phyloP scores from a whole-genome alignment of 2,888 invertebrate species.

The Brachyptera risi region DNA sequence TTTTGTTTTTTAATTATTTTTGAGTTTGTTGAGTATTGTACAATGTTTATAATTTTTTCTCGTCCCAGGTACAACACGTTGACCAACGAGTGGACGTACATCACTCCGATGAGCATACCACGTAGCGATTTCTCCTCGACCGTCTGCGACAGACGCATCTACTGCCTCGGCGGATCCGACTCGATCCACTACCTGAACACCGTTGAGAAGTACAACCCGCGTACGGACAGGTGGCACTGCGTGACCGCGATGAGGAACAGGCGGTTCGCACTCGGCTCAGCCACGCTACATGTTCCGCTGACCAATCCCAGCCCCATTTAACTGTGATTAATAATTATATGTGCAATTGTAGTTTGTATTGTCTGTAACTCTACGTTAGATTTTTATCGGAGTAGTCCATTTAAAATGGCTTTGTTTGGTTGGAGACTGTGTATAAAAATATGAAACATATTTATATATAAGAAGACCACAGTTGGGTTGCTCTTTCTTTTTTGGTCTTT shows the following conservation, averaged over 20 bases:
- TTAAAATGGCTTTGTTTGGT: too few species aligned
- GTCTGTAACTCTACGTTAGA: too few species aligned
- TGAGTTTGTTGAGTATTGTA: too few species aligned
- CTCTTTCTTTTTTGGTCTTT: too few species aligned
- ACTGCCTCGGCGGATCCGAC: conserved; percentile 41
- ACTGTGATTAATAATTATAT: too few species aligned
- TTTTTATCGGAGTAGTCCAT: too few species aligned
- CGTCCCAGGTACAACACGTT: conserved; percentile 38
- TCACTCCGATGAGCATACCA: conserved; percentile 39
- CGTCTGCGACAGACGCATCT: conserved; percentile 39
- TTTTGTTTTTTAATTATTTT: too few species aligned
- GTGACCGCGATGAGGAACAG: conserved; percentile 35
- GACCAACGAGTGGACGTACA: conserved; percentile 39
- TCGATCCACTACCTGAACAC: conserved; percentile 40
- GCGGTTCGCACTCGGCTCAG: neutral
- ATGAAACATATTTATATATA: too few species aligned
- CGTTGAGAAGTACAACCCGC: conserved; percentile 41
- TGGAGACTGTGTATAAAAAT: too few species aligned
- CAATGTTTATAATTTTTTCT: too few species aligned
- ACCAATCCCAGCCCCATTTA: neutral
- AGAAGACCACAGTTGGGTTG: too few species aligned
- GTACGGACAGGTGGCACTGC: conserved; percentile 41
- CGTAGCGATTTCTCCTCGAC: conserved; percentile 40
- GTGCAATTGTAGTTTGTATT: too few species aligned
- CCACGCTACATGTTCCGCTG: neutral